These are phyloP conservation scores for Exephanes ischioxanthus DNA, from an alignment of 2,888 invertebrate species.

Conservation along the genomic window DNA sequence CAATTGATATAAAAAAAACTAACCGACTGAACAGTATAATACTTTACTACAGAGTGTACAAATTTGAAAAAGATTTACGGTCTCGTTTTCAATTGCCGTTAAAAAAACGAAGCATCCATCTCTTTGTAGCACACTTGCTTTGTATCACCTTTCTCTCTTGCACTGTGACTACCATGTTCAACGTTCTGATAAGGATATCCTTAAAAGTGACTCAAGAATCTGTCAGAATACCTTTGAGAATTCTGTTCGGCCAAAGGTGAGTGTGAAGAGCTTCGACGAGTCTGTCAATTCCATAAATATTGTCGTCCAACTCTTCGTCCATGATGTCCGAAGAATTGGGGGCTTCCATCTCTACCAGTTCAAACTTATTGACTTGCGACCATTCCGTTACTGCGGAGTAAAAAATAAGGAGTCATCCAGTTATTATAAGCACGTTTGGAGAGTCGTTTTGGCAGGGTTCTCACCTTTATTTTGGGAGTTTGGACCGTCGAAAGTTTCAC, in stretches of 20 bases:
- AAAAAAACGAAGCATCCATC: too few relatives aligned
- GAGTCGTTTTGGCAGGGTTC: conserved; percentile 70
- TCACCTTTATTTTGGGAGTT: conserved; percentile 85
- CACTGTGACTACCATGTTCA: too few relatives aligned
- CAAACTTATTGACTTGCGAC: conserved; percentile 90
- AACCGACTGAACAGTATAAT: too few relatives aligned
- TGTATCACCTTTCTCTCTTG: too few relatives aligned
- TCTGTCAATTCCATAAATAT: conserved; percentile 89
- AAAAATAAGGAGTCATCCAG: conserved; percentile 32
- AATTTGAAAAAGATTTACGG: too few relatives aligned
- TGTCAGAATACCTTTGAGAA: conserved; percentile 86
- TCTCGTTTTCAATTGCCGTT: too few relatives aligned
- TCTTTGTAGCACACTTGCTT: too few relatives aligned
- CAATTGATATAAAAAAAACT: too few relatives aligned
- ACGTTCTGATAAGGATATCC: too few relatives aligned
- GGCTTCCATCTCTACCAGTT: conserved; percentile 88
- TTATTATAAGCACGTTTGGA: too few relatives aligned
- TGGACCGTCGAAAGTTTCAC: conserved; percentile 82
- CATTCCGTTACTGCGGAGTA: conserved; percentile 86
- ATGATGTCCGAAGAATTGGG: conserved; percentile 82
- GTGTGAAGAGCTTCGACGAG: conserved; percentile 90
- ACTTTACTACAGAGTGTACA: too few relatives aligned
- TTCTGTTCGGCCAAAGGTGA: conserved; percentile 90
- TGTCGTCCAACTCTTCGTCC: conserved; percentile 86
- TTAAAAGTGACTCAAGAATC: background rate